These are phyloP conservation scores for Amphimallon solstitiale DNA, from an alignment of 2,888 invertebrate species.

Conservation along the genomic window DNA sequence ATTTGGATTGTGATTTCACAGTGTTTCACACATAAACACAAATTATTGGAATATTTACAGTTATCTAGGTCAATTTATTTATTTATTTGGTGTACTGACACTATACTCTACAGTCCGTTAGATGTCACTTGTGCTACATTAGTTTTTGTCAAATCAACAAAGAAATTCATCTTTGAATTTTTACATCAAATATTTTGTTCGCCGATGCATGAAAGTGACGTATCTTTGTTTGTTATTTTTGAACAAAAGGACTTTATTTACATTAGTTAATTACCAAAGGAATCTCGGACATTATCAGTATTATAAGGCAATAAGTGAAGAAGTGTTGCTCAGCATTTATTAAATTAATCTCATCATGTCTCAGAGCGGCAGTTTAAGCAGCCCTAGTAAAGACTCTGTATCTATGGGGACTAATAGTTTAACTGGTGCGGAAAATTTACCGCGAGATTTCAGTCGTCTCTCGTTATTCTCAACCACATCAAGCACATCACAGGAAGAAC, in stretches of 20 bases:
- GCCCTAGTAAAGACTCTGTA: conserved; percentile 58
- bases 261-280: background rate
- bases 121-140: background rate
- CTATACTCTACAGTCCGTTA: no score
- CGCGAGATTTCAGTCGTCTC: conserved; percentile 74
- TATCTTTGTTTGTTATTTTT: conserved; percentile 7
- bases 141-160: conserved; percentile 11
- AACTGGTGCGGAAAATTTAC: conserved; percentile 66
- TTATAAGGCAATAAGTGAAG: conserved; percentile 10
- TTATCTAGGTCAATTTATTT: no score
- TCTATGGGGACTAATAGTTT: conserved; percentile 54
- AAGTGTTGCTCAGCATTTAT: conserved; percentile 2
- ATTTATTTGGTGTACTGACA: no score
- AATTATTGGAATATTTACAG: no score
- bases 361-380: conserved; percentile 52
- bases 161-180: conserved; percentile 27
- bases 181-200: conserved; percentile 9
- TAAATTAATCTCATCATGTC: conserved; percentile 44
- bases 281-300: conserved; percentile 12
- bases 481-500: conserved; percentile 78
- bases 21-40: no score
- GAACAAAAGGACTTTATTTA: background rate
- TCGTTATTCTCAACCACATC: conserved; percentile 70
- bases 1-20: no score
- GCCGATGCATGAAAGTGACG: conserved; percentile 22